phyloP scores from a whole-genome alignment of 2,113 vertebrate genomes.

The Brachyhypopomus gauderio region DNA sequence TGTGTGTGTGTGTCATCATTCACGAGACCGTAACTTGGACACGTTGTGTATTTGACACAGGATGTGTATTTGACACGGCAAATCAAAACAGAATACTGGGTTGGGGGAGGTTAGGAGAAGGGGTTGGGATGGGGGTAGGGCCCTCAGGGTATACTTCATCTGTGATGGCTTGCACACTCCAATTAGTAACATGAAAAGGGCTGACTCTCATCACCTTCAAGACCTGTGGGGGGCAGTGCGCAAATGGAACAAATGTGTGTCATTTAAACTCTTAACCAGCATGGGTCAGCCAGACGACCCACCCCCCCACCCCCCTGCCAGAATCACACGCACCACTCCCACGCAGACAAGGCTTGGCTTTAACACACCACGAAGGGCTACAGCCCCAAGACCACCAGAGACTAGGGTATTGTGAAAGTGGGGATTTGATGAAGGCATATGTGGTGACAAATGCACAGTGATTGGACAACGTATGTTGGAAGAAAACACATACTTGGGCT shows the following conservation, averaged over 20 bases:
- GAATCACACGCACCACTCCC: neutral
- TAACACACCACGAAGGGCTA: neutral
- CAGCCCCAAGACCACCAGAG: neutral
- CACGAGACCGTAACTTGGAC: constrained; percentile 72
- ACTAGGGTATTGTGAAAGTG: neutral
- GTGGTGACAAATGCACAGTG: too few relatives aligned
- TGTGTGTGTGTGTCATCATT: too few relatives aligned
- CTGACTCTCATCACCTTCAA: constrained; percentile 39
- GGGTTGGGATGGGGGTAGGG: constrained; percentile 48
- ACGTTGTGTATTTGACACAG: constrained; percentile 74
- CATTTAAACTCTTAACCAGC: constrained; percentile 24
- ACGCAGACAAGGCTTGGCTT: neutral
- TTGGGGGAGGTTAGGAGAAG: constrained; percentile 41
- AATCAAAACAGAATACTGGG: constrained; percentile 66
- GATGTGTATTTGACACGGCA: constrained; percentile 72
- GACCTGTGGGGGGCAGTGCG: neutral
- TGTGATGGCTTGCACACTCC: constrained; percentile 73
- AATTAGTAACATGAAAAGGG: constrained; percentile 75
- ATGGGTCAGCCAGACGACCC: neutral
- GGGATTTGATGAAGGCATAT: neutral
- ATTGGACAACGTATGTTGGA: too few relatives aligned
- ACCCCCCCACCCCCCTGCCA: neutral
- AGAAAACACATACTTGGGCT: too few relatives aligned
- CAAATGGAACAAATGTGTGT: neutral
- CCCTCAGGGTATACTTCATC: constrained; percentile 70